Evolutionary conservation across 2,797 vertebrate genomes (phyloP).

Genomic region (Sebastes diaconus): DNA sequence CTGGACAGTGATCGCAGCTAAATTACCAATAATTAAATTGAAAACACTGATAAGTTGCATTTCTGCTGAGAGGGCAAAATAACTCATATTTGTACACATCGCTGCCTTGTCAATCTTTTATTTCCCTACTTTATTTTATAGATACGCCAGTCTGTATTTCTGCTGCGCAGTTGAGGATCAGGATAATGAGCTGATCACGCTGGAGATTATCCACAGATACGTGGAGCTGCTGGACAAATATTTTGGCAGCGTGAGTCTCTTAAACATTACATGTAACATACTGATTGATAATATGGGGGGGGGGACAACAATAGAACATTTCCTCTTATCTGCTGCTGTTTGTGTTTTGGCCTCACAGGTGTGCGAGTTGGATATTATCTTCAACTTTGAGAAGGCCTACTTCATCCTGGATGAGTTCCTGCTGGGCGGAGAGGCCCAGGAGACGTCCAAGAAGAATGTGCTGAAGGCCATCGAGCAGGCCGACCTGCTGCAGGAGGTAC

Average conservation of each 20-base stretch:
- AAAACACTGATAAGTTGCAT: not conserved
- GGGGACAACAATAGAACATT: not conserved
- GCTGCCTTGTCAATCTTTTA: not conserved
- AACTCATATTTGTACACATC: not conserved
- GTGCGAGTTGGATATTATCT: conserved; percentile 98
- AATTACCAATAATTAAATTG: not conserved
- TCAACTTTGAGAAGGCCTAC: conserved; percentile 99
- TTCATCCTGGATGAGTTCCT: conserved; percentile 99
- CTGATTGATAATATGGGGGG: not conserved
- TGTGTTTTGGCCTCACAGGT: conserved; percentile 81
- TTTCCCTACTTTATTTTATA: conserved; percentile 52
- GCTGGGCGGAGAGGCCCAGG: conserved; percentile 97
- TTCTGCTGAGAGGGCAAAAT: not conserved
- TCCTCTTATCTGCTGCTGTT: conserved; percentile 22
- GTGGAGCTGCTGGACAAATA: conserved; percentile 99
- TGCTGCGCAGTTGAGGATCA: conserved; percentile 99
- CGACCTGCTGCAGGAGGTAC: conserved; percentile 97
- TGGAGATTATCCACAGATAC: conserved; percentile 99
- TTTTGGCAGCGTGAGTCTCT: conserved; percentile 95
- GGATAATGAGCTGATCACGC: conserved; percentile 97
- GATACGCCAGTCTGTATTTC: conserved; percentile 98
- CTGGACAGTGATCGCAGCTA: not conserved
- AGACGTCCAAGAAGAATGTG: conserved; percentile 99
- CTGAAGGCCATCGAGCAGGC: conserved; percentile 98
- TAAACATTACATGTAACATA: not conserved